Evolutionary conservation across 2,888 invertebrate species (phyloP), one percentile per base, ranked within the genome.

Genomic region (Troilus luridus): DNA sequence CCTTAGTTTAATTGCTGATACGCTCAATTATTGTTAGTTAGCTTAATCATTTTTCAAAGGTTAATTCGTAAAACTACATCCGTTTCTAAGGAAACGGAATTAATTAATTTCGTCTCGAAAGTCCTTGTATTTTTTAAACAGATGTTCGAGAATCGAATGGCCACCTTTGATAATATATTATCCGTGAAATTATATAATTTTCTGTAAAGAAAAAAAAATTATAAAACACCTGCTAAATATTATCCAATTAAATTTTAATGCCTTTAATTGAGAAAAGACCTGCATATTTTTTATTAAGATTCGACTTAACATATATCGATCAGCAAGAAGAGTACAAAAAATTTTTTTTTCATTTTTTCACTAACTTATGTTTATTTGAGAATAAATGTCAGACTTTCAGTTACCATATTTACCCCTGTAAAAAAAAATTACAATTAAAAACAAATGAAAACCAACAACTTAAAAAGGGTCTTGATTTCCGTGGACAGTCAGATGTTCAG

Each of bases 1-100:
- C 2, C 17, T 41, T 8, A 77, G 72, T 77, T 41, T 77, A 77
- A 77, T 77, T 77, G 19, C 72, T 19, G 12, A 67, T 67, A 77
- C 27, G 41, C 17, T 77, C 72, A 77, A 77, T 77, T 77, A 77
- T 27, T 8, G 27, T 41, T 41, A 19, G 72, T 77, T 77, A 77
- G 72, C 27, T 12, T 77, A 77, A 77, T 77, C 72, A 77, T 77
- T 77, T 77, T 77, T 24, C 72, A 77, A 77, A 77, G 72, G 72
- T 77, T 77, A 77, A 77, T 77, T 77, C 41, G 17, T 17, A 41
- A 77, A 77, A 77, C 17, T 77, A 77, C 72, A 77, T 77, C 72
- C 72, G 72, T 77, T 77, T 9, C 41, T 77, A 41, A 41, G 72
- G 27, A 72, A 72, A 0, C 24, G 72, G 72, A 41, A 67, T 77